Evolutionary conservation across 2,797 vertebrate species (phyloP), one percentile per base, ranked within the genome.

Genomic region (Sphenodon punctatus): DNA sequence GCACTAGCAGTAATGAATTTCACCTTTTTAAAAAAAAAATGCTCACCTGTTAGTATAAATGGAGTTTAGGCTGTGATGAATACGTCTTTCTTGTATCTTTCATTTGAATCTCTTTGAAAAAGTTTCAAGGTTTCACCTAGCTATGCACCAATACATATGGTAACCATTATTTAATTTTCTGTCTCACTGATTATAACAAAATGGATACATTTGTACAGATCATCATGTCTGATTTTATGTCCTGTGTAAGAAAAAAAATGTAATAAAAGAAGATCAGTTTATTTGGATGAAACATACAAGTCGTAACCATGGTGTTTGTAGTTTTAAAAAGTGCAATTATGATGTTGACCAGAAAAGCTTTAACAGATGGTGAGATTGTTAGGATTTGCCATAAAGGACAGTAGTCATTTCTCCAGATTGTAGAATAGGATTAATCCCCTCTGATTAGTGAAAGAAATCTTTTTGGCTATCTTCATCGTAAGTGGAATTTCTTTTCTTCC

Each of bases 401-500:
- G 46, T 19, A 27, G 48, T 53, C 36, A 30, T 36, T 9, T 39
- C 17, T 41, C 36, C 66, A 41, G 48, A 41, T 15, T 30, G 38
- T 22, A 4, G 12, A 41, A n/a, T 6, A 7, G 0, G 1, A 13
- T 22, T 10, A 27, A 19, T 30, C 48, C 36, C 38, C 14, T n/a
- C 9, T 22, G n/a, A 16, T 9, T 12, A 16, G 11, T 2, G 16
- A 15, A 51, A 39, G 7, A 30, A 41, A 41, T 20, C 12, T 17
- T 56, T 36, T 39, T 51, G 12, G 36, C 34, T 46, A 14, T 25
- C 13, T 36, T 10, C 23, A 49, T 27, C 25, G 38, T 11, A 38
- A 32, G 64, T 43, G 12, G 7, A 12, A 17, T 27, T 19, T 46
- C 20, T 6, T 2, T 16, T 23, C 3, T 7, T 48, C 34, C 7